Evolutionary conservation across 2,888 invertebrate species (phyloP).

Genomic region (Tinea pellionella): DNA sequence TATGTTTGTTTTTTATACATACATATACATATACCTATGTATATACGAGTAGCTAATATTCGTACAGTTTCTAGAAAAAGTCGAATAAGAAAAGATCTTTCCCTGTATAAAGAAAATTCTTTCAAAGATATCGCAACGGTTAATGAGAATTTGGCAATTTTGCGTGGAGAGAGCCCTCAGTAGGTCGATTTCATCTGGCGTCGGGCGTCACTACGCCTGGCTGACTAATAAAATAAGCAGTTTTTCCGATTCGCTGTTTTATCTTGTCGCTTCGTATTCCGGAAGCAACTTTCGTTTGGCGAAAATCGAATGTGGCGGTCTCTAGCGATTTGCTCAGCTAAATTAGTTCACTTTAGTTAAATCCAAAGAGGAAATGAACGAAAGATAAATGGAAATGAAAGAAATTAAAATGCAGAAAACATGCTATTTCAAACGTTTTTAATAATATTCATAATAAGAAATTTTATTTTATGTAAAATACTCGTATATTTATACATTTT

Average conservation of each 20-base stretch:
- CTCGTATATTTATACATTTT: no score
- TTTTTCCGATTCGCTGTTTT: slow-evolving; percentile 60
- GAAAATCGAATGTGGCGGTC: slow-evolving; percentile 41
- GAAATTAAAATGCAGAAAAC: background rate
- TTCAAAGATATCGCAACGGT: background rate
- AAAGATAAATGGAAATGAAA: background rate
- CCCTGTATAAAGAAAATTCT: background rate
- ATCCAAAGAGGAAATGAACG: background rate
- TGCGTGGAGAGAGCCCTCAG: slow-evolving; percentile 14
- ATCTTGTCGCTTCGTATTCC: slow-evolving; percentile 57
- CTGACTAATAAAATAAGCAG: slow-evolving; percentile 62
- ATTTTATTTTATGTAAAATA: no score
- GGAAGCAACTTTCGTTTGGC: slow-evolving; percentile 39
- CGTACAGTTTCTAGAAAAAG: no score
- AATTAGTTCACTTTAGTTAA: slow-evolving; percentile 27
- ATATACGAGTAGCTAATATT: no score
- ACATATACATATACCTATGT: no score
- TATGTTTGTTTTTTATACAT: no score
- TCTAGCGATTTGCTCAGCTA: slow-evolving; percentile 31
- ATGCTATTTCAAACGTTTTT: no score
- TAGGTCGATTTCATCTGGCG: slow-evolving; percentile 24
- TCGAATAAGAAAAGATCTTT: no score
- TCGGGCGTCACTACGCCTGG: slow-evolving; percentile 27
- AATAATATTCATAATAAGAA: no score
- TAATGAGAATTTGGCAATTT: slow-evolving; percentile 9